Evolutionary conservation across 2,113 vertebrate genomes (phyloP), one percentile per base, ranked within the genome.

Genomic region (Sialia sialis): DNA sequence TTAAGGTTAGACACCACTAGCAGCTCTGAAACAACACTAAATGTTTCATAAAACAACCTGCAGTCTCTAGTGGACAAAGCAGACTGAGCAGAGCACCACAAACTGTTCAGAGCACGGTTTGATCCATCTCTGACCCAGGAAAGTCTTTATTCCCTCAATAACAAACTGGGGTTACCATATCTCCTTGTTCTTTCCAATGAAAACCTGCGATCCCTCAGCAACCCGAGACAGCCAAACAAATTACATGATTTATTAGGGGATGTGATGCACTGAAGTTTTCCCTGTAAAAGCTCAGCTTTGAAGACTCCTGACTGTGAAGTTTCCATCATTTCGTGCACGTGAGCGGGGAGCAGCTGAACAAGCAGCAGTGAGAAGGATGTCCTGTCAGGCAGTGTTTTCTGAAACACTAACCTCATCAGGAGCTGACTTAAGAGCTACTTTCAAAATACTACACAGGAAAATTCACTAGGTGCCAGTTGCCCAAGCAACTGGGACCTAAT

Each of bases 401-500:
- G 10, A 49, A 56, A 46, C 69, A 56, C 89, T 11, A 56, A 72
- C 41, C 70, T 58, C 2, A 87, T 27, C 84, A 87, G 36, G 27
- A 75, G 26, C 68, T 16, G 78, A 80, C 52, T 90, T 49, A 25
- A 69, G 41, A 95, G 81, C 66, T 48, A 6, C 86, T 90, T 76
- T 14, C 70, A 30, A 79, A 81, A 43, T 7, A 36, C 78, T 49
- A 20, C 55, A 87, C 75, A 36, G 43, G 22, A 46, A 54, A 88
- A 94, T 46, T 32, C 86, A 93, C 79, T 21, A 49, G 55, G 89
- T 52, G 66, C 70, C 68, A 84, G 90, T 75, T 85, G 90, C 93
- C 82, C 94, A 91, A 93, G 66, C 91, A 89, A 92, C 66, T 72
- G 88, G 73, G 93, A 92, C 86, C 92, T 94, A 62, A 95, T 97